Evolutionary conservation across 2,888 invertebrate species (phyloP), one percentile per base, ranked within the genome.

Genomic region (Pristionchus fissidentatus): DNA sequence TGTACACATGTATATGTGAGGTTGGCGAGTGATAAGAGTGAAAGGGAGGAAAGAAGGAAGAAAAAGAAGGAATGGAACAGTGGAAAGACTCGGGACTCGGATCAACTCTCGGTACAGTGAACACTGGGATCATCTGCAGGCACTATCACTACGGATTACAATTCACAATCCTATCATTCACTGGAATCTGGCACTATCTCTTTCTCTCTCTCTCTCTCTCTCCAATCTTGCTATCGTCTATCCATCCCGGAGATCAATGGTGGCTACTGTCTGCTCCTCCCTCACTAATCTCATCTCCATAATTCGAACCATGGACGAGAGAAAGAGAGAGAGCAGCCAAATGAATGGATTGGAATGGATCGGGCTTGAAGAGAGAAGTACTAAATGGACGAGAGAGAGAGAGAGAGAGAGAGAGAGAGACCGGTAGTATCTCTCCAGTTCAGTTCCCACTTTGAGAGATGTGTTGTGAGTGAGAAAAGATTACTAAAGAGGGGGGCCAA

Each of bases 201-300:
- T 32, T 60, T 32, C 60, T 32, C 29, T 29, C 29, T 60, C 22
- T n/a, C n/a, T n/a, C 19, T 66, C 10, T n/a, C 57, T 29, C 57
- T n/a, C 22, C 38, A 35, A 66, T 57, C 57, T 29, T 57, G n/a
- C 57, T 26, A 57, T 26, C 26, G 29, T 26, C 32, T 32, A 66
- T 35, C 66, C 66, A 38, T 66, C 38, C n/a, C 66, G 38, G 35
- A 38, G 66, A 66, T 66, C 66, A 66, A 38, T n/a, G n/a, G 66
- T 66, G 66, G 66, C 60, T n/a, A n/a, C n/a, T n/a, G n/a, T n/a
- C n/a, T n/a, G 38, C 66, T 66, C n/a, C 29, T 66, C 66, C 66
- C 66, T 66, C 66, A 66, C 66, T 66, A 66, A 66, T 66, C 66
- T 66, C 66, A 66, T 66, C 66, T 66, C 66, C 66, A 66, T 66